Base-by-base conservation (phyloP, 2,888 invertebrate species). In the Silvanus unidentatus region DNA sequence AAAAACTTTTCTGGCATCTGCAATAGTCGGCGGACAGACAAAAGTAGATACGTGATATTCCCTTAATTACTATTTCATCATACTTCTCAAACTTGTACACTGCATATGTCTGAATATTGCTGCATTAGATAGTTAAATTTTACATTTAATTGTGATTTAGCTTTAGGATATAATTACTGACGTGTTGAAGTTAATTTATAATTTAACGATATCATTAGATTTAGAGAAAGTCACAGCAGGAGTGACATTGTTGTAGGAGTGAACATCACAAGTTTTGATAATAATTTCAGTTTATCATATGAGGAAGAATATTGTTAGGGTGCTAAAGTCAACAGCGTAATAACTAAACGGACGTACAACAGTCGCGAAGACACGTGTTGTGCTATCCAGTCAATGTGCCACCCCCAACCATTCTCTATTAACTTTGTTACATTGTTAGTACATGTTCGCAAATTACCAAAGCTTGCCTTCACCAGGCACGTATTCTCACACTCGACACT, bases 381-480 rank as follows among this genome's bases (percentile, higher is more conserved):
- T 42, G 49, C 52, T 50, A 53, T 59, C 56, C 57, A 54, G 54
- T 52, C 50, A 50, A 51, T 48, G 46, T 45, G 38, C 41, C 32
- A 39, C 34, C 44, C 47, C 37, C 41, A 32, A 35, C 39, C 13
- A 42, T 32, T 27, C 45, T 62, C 64, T 63, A 69, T 69, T 69
- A 68, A 68, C 68, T 68, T 68, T 69, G 70, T 70, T 69, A 69
- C 65, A 65, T 70, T 65, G 69, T 70, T 69, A 69, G 69, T 65
- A 68, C 68, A 70, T 69, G 69, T 67, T 68, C 62, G 53, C 58
- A 63, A 70, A 69, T 68, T 66, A 64, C 62, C 64, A 61, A 58
- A 58, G 62, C 57, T 57, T 57, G 60, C 59, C 62, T 63, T 62
- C 64, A 58, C 37, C 44, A 59, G 60, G 65, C 69, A 67, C 68